phyloP scores from a whole-genome alignment of 2,888 invertebrate genomes.

The Spodoptera exigua region DNA sequence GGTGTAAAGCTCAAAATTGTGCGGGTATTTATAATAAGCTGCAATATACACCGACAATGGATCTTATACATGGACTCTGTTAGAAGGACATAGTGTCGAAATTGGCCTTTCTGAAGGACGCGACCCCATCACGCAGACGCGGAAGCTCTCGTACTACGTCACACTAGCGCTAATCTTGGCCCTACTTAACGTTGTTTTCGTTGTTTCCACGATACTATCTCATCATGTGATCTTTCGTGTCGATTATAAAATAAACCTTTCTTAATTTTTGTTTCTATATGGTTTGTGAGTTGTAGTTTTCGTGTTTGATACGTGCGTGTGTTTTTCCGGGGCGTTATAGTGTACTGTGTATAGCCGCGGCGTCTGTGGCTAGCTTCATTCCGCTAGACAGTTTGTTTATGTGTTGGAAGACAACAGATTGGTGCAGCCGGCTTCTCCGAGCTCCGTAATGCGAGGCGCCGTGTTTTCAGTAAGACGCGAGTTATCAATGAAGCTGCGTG shows the following conservation, averaged over 20 bases:
- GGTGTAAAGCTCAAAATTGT: constrained; percentile 60
- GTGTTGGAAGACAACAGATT: constrained; percentile 88
- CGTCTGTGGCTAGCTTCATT: constrained; percentile 82
- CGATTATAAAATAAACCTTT: constrained; percentile 32
- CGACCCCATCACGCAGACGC: constrained; percentile 83
- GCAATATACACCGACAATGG: constrained; percentile 70
- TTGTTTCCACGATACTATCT: constrained; percentile 51
- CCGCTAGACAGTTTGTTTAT: constrained; percentile 85
- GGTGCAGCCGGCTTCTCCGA: constrained; percentile 82
- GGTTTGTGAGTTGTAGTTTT: constrained; percentile 32
- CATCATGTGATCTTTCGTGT: constrained; percentile 53
- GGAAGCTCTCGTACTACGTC: constrained; percentile 80
- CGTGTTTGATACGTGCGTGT: constrained; percentile 18
- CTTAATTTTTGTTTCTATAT: constrained; percentile 49
- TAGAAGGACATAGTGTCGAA: constrained; percentile 74
- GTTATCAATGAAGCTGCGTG: constrained; percentile 77
- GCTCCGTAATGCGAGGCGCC: constrained; percentile 72
- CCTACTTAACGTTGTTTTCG: constrained; percentile 71
- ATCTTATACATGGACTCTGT: constrained; percentile 73
- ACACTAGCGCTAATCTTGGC: constrained; percentile 83
- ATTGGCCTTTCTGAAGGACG: constrained; percentile 71
- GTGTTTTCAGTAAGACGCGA: constrained; percentile 76
- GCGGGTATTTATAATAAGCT: constrained; percentile 63
- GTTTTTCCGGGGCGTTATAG: constrained; percentile 25
- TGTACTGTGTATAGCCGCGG: constrained; percentile 49